Percentiles rank a stretch among this genome's conserved stretches.
Evolutionary conservation across 1,140 invertebrate species (phyloP).

Genomic region (Drosophila murphyi): DNA sequence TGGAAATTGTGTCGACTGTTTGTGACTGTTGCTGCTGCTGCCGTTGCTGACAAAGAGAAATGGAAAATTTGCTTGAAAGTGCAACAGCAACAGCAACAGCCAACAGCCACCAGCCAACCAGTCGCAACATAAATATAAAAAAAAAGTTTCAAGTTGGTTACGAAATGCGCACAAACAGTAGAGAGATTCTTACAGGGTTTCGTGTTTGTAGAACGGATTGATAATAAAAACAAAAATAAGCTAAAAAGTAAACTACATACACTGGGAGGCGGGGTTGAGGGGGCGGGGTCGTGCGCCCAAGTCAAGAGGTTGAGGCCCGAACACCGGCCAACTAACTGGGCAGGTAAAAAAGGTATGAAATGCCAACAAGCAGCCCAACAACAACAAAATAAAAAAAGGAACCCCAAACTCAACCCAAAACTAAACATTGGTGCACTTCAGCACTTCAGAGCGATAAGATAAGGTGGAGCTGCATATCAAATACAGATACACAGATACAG

Average conservation of each 20-base stretch:
- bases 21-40: slow-evolving; percentile 24
- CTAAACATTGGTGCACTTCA: slow-evolving; percentile 45
- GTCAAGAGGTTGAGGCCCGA: slow-evolving; percentile 44
- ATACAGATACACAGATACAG: slow-evolving; percentile 26
- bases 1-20: slow-evolving; percentile 67
- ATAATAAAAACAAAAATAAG: slow-evolving; percentile 48
- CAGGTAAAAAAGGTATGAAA: slow-evolving; percentile 34
- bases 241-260: slow-evolving; percentile 16
- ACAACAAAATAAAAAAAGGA: slow-evolving; percentile 3
- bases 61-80: slow-evolving; percentile 41
- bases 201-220: slow-evolving; percentile 56
- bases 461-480: slow-evolving; percentile 46
- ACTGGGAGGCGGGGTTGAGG: not conserved
- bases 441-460: slow-evolving; percentile 46
- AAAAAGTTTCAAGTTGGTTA: slow-evolving; percentile 34
- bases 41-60: slow-evolving; percentile 52
- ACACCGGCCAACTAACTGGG: slow-evolving; percentile 26
- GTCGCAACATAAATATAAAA: not conserved
- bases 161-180: slow-evolving; percentile 57
- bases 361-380: slow-evolving; percentile 45
- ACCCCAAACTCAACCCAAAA: slow-evolving; percentile 29
- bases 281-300: slow-evolving; percentile 22
- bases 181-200: slow-evolving; percentile 32
- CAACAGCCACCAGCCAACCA: not conserved
- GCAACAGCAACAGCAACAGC: slow-evolving; percentile 2